Base-by-base conservation (phyloP, 2,888 invertebrate genomes). In the Ashinkailepas kermadecensis region DNA sequence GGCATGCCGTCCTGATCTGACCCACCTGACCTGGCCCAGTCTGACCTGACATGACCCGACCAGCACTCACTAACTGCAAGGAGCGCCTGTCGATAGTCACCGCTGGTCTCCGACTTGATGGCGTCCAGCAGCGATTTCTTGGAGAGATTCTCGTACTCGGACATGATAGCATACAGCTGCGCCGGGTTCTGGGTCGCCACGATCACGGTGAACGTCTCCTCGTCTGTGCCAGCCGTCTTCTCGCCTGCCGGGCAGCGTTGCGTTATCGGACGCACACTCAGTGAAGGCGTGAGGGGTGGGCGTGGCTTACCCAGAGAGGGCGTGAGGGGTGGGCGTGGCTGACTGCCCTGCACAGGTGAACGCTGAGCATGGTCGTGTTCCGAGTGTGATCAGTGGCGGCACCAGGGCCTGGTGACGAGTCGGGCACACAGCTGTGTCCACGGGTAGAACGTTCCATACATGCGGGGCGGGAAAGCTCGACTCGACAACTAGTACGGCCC, bases 81-180 rank as follows among this genome's bases (percentile, higher is more conserved):
- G 87, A 96, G 92, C 87, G 94, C 92, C 90, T 93, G 93, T 91
- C 93, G 95, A 92, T 96, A 96, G 91, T 96, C 95, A 86, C 96
- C 96, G 87, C 95, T 95, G 85, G 95, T 95, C 90, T 96, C 96
- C 87, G 79, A 80, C 13, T 82, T 67, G 15, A 85, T 80, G 18
- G 84, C 84, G 78, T 84, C 78, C n/a, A 78, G 10, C 78, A 78
- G 78, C 8, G 56, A 11, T 21, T 57, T 56, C n/a, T 57, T 56
- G 57, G 54, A 83, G 86, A 93, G 89, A 86, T 89, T 90, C 84
- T 92, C 93, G 87, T 94, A 97, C 87, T 96, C 95, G 82, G 93
- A 90, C 88, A 96, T 95, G 87, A 92, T 90, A 89, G 92, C 91
- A 86, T 95, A 91, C 85, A 97, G 89, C 87, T 97, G 97, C 86